Evolutionary conservation across 1,140 invertebrate genomes (phyloP).

Genomic region (Camponotus pennsylvanicus): DNA sequence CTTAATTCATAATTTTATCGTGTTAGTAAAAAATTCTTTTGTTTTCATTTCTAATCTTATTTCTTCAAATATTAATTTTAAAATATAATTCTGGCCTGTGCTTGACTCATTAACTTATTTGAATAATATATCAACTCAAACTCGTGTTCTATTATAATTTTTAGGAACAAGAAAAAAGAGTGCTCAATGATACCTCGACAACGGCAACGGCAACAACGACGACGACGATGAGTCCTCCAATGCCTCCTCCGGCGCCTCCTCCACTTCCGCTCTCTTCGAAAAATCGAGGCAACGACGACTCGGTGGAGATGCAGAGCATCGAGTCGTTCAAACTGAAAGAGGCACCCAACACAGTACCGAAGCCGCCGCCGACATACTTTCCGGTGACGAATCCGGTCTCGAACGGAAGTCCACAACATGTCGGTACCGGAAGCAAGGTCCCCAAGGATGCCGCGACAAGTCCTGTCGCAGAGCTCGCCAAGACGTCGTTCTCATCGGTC

Average conservation of each 20-base stretch:
- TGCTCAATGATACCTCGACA: constrained; percentile 65
- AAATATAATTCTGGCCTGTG: not conserved
- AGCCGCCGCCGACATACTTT: constrained; percentile 90
- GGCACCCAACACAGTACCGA: constrained; percentile 86
- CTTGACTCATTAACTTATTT: not conserved
- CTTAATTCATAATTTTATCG: not conserved
- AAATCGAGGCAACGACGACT: constrained; percentile 82
- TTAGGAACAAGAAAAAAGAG: constrained; percentile 80
- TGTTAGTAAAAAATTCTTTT: not conserved
- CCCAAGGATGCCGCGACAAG: constrained; percentile 64
- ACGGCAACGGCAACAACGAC: constrained; percentile 66
- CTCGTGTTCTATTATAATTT: not conserved
- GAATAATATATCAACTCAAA: not conserved
- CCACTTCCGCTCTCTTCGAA: constrained; percentile 74
- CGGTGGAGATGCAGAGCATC: constrained; percentile 90
- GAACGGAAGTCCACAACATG: constrained; percentile 71
- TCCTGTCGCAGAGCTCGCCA: constrained; percentile 59
- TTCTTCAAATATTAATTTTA: not conserved
- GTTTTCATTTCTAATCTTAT: not conserved
- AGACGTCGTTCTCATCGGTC: constrained; percentile 26
- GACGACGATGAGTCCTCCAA: constrained; percentile 48
- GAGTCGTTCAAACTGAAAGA: constrained; percentile 91
- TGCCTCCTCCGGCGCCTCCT: constrained; percentile 75
- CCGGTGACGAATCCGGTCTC: constrained; percentile 62
- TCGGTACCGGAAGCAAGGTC: constrained; percentile 53